Percentiles rank a stretch among this genome's conserved stretches.
phyloP scores from a whole-genome alignment of 2,113 vertebrate genomes.

The Leptocoma aspasia region DNA sequence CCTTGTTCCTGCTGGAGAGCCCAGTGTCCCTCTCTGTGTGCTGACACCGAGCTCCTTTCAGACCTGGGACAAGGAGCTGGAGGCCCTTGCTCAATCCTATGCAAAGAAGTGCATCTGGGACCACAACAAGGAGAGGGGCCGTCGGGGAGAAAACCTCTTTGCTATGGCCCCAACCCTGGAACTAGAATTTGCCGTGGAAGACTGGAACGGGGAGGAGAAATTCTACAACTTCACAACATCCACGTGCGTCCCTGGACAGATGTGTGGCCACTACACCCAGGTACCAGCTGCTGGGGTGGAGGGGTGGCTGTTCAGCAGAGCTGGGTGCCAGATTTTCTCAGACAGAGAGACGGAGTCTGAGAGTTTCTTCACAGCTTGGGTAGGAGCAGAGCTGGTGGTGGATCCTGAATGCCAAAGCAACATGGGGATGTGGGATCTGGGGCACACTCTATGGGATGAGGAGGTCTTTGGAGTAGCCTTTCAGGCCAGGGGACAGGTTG shows the following conservation, averaged over 20 bases:
- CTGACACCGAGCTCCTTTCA: conserved; percentile 18
- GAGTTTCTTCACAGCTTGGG: background rate
- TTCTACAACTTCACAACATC: conserved; percentile 69
- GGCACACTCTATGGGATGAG: background rate
- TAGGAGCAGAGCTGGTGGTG: background rate
- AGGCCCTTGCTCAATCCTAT: conserved; percentile 71
- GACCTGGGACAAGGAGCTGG: conserved; percentile 74
- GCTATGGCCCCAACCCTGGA: conserved; percentile 70
- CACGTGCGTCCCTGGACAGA: conserved; percentile 53
- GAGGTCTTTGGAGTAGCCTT: background rate
- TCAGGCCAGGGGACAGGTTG: background rate
- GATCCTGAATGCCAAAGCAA: background rate
- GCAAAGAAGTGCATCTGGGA: conserved; percentile 77
- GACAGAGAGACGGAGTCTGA: background rate
- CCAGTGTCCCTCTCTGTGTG: background rate
- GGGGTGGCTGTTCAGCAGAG: background rate
- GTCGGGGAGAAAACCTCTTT: conserved; percentile 76
- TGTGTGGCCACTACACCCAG: conserved; percentile 82
- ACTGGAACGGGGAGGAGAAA: conserved; percentile 68
- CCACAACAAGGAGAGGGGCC: conserved; percentile 74
- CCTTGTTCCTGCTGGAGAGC: background rate
- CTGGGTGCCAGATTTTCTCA: background rate
- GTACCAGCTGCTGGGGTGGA: conserved; percentile 7
- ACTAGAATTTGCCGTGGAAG: conserved; percentile 56
- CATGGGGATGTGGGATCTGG: background rate